Evolutionary conservation across 2,113 vertebrate genomes (phyloP).

Genomic region (Chamaea fasciata): DNA sequence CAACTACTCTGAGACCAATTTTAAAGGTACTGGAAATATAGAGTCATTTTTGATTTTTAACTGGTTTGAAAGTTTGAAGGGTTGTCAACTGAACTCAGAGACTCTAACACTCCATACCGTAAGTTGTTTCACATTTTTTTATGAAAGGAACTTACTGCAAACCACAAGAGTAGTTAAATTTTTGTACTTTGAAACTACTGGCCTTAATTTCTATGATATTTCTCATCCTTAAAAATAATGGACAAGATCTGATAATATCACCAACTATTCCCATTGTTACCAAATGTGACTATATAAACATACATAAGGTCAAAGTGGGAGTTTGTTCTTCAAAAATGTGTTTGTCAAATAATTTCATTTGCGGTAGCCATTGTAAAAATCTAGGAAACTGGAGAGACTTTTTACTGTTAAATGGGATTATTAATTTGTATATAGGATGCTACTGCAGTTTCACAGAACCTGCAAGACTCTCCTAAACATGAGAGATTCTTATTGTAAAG

Average conservation of each 20-base stretch:
- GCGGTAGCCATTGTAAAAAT: neutral
- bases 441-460: neutral
- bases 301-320: neutral
- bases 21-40: neutral
- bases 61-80: neutral
- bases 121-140: fast-evolving
- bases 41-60: neutral
- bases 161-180: neutral
- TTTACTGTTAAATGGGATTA: neutral
- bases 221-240: neutral
- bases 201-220: neutral
- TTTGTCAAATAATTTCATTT: neutral
- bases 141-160: neutral
- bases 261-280: neutral
- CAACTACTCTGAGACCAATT: neutral
- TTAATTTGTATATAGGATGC: neutral
- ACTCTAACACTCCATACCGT: neutral
- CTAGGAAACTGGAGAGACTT: neutral
- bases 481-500: neutral
- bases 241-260: neutral
- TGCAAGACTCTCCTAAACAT: neutral
- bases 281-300: neutral
- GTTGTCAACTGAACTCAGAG: neutral
- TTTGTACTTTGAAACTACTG: neutral
- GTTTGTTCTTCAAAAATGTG: neutral